Evolutionary conservation across 2,888 invertebrate species (phyloP).

Genomic region (Epistrophe eligans): DNA sequence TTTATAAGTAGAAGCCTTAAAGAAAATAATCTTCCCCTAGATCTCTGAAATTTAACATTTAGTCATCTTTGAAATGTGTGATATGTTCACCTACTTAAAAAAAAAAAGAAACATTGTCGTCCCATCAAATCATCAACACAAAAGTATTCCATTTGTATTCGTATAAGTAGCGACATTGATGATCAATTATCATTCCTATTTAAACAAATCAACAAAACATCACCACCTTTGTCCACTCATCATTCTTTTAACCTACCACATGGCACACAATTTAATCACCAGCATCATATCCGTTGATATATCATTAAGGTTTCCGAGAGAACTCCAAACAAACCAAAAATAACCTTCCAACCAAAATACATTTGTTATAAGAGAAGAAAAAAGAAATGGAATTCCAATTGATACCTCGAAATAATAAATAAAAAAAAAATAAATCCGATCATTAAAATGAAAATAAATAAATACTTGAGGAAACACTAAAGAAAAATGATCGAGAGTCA

Average conservation of each 20-base stretch:
- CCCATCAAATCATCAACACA: slow-evolving; percentile 8
- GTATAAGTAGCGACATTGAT: slow-evolving; percentile 68
- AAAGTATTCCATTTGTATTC: neutral
- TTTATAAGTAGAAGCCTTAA: no score
- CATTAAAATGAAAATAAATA: slow-evolving; percentile 72
- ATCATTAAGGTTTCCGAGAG: slow-evolving; percentile 52
- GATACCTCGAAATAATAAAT: slow-evolving; percentile 41
- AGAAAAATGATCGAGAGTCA: slow-evolving; percentile 72
- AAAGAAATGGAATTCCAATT: slow-evolving; percentile 36
- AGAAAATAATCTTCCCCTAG: no score
- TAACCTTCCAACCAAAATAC: slow-evolving; percentile 16
- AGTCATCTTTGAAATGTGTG: no score
- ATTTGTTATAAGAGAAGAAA: neutral
- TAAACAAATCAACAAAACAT: slow-evolving; percentile 70
- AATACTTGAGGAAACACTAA: slow-evolving; percentile 62
- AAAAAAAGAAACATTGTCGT: neutral
- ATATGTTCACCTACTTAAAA: neutral
- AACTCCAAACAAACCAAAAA: slow-evolving; percentile 57
- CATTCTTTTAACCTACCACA: slow-evolving; percentile 35
- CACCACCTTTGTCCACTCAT: slow-evolving; percentile 35
- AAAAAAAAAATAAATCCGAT: slow-evolving; percentile 55
- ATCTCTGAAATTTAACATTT: no score
- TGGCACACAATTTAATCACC: slow-evolving; percentile 59
- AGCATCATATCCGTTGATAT: slow-evolving; percentile 22
- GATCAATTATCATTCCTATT: slow-evolving; percentile 72